Percentiles rank a stretch among this genome's conserved stretches.
Conservation (phyloP, 2,888 invertebrate species). For the Andrena marginata region DNA sequence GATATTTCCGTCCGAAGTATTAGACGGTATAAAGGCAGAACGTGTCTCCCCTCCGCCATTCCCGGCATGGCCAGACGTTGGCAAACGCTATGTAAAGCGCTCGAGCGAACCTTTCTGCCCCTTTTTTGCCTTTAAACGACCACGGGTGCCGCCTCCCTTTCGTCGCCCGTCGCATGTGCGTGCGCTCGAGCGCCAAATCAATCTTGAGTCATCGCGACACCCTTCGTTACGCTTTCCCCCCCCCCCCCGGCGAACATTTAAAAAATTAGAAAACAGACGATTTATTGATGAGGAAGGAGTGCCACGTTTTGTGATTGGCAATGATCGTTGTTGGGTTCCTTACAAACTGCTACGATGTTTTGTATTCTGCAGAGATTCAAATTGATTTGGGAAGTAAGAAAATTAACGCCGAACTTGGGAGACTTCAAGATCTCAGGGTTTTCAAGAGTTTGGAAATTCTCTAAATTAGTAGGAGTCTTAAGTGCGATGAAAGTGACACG, state of each 20-base stretch:
- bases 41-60: slow-evolving; percentile 76
- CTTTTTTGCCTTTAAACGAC: slow-evolving; percentile 70
- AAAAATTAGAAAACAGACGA: neutral
- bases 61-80: slow-evolving; percentile 82
- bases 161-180: slow-evolving; percentile 27
- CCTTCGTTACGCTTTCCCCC: neutral
- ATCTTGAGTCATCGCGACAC: neutral
- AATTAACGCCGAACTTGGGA: too few species aligned
- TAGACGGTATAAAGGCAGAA: slow-evolving; percentile 81
- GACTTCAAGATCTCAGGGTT: too few species aligned
- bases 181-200: slow-evolving; percentile 10
- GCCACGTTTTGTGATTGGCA: neutral
- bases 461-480: too few species aligned
- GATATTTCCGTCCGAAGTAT: slow-evolving; percentile 84
- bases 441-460: too few species aligned
- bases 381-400: neutral
- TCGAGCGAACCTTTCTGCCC: slow-evolving; percentile 63
- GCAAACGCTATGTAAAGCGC: slow-evolving; percentile 79
- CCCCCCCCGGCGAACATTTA: neutral
- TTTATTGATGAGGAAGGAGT: neutral
- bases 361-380: neutral
- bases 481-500: neutral
- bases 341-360: neutral
- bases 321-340: neutral
- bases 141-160: slow-evolving; percentile 63